Evolutionary conservation across 1,140 invertebrate species (phyloP).

Genomic region (Heliothis virescens): DNA sequence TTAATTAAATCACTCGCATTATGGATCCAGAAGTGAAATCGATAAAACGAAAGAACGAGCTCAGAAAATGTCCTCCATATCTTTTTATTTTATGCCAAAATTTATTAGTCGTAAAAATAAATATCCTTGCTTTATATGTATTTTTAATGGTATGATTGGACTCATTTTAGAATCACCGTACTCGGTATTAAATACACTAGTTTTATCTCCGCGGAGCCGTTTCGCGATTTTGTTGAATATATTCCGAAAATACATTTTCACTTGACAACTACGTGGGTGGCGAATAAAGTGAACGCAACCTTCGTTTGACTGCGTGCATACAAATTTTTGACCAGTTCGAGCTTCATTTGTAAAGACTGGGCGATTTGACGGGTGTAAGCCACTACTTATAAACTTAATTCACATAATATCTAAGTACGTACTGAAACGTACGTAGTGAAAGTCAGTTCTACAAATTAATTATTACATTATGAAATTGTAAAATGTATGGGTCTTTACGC

Average conservation of each 20-base stretch:
- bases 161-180: constrained; percentile 69
- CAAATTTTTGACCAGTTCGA: not conserved
- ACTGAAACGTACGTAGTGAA: no score
- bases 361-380: not conserved
- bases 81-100: constrained; percentile 70
- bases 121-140: constrained; percentile 67
- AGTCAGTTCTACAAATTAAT: no score
- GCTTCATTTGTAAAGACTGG: not conserved
- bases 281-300: not conserved
- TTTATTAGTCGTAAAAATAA: constrained; percentile 76
- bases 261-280: constrained; percentile 39
- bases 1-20: constrained; percentile 72
- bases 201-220: constrained; percentile 9
- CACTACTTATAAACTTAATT: not conserved
- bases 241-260: not conserved
- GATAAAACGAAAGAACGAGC: constrained; percentile 73
- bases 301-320: constrained; percentile 27
- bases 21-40: constrained; percentile 67
- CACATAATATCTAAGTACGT: not conserved
- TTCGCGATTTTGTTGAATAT: constrained; percentile 14
- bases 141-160: constrained; percentile 74
- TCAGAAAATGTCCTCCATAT: constrained; percentile 71
- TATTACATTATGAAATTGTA: no score
- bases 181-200: constrained; percentile 60
- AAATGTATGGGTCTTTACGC: no score